Base-by-base conservation (phyloP, 2,113 vertebrate genomes). In the Mirza zaza region DNA sequence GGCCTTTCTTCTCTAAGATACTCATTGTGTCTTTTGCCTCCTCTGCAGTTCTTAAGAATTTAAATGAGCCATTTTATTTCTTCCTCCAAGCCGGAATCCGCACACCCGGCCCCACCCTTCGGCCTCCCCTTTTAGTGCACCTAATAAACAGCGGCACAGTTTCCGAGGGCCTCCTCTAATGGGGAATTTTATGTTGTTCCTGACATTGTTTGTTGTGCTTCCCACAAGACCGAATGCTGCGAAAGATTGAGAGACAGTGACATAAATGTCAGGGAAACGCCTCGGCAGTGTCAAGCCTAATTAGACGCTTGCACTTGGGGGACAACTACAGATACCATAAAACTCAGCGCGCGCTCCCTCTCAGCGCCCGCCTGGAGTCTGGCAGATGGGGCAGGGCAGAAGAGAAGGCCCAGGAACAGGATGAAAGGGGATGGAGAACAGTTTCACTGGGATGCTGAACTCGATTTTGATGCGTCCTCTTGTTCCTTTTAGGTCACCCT, bases 1-100 rank as follows among this genome's bases (percentile, higher is more conserved):
- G 98, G 99, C 98, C 98, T 99, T 98, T 98, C 98, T 99, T 98
- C 98, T 97, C 97, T 6, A 91, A 98, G 98, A 98, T 98, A 97
- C 96, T 98, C 98, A 98, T 99, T 98, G 98, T 99, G 99, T 98
- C 98, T 99, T 98, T 98, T 98, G 98, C 98, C 98, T 98, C 97
- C 98, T 97, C 89, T 97, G 98, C 99, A 98, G 99, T 99, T 99
- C 98, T 98, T 98, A 98, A 98, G 98, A 96, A 98, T 98, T 99
- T 99, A 99, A 99, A 99, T 99, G 99, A 99, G 98, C 98, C 99
- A 90, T 99, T 99, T 99, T 99, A 99, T 99, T 98, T 98, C 98
- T 98, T 98, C 98, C 98, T 98, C 98, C 98, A 98, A 99, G 98
- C 97, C 70, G 98, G 98, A 98, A 99, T 98, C 98, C 92, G 97